These are phyloP conservation scores for Drosophila saltans DNA, from an alignment of 1,140 invertebrate species.

Conservation along the genomic window DNA sequence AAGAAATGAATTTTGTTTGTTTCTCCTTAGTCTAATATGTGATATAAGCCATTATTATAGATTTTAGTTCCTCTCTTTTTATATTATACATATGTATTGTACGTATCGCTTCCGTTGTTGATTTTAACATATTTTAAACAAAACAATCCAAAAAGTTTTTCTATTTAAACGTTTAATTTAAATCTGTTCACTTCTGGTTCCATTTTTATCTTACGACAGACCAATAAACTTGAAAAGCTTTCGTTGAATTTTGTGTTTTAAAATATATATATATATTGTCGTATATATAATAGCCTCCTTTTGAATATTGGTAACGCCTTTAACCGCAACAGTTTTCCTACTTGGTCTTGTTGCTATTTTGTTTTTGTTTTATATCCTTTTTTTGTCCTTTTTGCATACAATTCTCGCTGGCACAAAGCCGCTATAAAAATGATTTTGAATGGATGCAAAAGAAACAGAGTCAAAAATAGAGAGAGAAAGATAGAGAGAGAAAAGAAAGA, in stretches of 20 bases:
- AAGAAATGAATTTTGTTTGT: no score
- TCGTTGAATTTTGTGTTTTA: background rate
- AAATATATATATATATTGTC: background rate
- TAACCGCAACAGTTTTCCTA: conserved; percentile 5
- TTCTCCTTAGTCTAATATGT: no score
- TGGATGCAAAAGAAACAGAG: background rate
- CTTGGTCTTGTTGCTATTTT: conserved; percentile 1
- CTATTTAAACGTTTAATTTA: no score
- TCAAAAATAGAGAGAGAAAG: background rate
- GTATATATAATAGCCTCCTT: background rate
- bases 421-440: conserved; percentile 3
- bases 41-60: no score
- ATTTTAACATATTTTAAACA: background rate
- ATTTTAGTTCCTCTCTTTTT: no score
- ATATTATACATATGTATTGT: no score
- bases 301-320: conserved; percentile 2
- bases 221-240: background rate
- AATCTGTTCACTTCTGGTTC: no score
- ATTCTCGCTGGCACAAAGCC: conserved; percentile 7
- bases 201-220: background rate
- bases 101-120: no score
- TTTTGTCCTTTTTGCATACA: background rate
- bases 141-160: background rate
- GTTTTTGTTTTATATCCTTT: background rate
- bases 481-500: background rate